A percentile compares a stretch with the other conserved stretches of the same genome.
Conservation (phyloP, 2,797 vertebrate genomes). For the Sylvia borin region DNA sequence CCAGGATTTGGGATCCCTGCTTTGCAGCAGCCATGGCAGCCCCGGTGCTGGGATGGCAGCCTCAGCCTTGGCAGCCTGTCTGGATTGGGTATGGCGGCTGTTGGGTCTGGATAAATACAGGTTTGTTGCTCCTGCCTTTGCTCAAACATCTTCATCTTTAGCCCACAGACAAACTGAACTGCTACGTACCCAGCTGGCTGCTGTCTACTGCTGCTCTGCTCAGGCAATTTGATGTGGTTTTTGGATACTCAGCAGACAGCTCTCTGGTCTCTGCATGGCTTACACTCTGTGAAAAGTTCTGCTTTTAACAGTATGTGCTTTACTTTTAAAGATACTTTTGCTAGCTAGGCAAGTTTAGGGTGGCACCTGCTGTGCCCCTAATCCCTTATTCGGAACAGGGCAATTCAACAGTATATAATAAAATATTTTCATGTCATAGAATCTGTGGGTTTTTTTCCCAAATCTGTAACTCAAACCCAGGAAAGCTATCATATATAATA, state of each 20-base stretch:
- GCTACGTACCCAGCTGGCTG: neutral
- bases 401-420: neutral
- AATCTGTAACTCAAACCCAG: neutral
- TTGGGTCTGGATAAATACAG: neutral
- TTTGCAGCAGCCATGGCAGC: neutral
- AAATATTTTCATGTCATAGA: neutral
- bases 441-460: neutral
- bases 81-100: neutral
- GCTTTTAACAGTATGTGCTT: neutral
- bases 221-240: neutral
- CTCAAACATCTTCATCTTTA: neutral
- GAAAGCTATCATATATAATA: neutral
- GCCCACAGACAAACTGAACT: neutral
- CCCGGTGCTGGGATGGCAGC: neutral
- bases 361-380: neutral
- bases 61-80: rapidly evolving
- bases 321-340: neutral
- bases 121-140: neutral
- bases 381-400: neutral
- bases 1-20: neutral
- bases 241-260: neutral
- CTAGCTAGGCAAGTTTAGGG: neutral
- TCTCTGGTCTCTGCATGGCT: neutral
- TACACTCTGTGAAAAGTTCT: neutral
- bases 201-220: neutral